These are phyloP conservation scores for Spermophilus dauricus DNA, from an alignment of 2,113 vertebrate species.

Conservation along the genomic window DNA sequence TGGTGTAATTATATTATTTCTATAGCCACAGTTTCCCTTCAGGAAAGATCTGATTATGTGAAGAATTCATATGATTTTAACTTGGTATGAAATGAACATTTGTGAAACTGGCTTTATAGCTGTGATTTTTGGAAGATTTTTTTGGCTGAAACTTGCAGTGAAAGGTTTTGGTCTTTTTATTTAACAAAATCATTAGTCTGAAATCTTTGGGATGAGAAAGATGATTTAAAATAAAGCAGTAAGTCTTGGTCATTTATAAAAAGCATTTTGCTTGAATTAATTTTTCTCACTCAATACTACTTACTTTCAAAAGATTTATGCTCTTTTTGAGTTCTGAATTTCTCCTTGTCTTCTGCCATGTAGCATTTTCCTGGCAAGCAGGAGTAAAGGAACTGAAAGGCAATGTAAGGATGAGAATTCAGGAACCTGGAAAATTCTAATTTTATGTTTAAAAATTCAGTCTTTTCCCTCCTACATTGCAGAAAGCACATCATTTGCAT, in stretches of 20 bases:
- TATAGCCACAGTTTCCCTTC: not conserved
- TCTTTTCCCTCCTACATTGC: slow-evolving; percentile 77
- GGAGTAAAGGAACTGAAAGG: slow-evolving; percentile 13
- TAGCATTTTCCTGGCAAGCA: slow-evolving; percentile 66
- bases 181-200: slow-evolving; percentile 40
- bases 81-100: not conserved
- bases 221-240: slow-evolving; percentile 48
- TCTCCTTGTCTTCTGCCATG: not conserved
- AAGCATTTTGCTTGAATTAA: slow-evolving; percentile 12
- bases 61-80: not conserved
- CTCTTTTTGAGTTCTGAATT: slow-evolving; percentile 57
- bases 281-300: slow-evolving; percentile 50
- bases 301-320: not conserved
- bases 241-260: slow-evolving; percentile 48
- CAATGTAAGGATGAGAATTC: not conserved
- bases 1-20: not conserved
- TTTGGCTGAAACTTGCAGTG: slow-evolving; percentile 42
- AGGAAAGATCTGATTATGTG: slow-evolving; percentile 13
- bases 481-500: slow-evolving; percentile 60
- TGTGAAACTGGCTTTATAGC: slow-evolving; percentile 45
- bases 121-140: not conserved
- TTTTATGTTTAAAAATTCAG: slow-evolving; percentile 4
- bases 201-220: slow-evolving; percentile 50
- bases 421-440: not conserved
- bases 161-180: slow-evolving; percentile 46